Evolutionary conservation across 2,888 invertebrate genomes (phyloP), one percentile per base, ranked within the genome.

Genomic region (Leptinotarsa tumamoca): DNA sequence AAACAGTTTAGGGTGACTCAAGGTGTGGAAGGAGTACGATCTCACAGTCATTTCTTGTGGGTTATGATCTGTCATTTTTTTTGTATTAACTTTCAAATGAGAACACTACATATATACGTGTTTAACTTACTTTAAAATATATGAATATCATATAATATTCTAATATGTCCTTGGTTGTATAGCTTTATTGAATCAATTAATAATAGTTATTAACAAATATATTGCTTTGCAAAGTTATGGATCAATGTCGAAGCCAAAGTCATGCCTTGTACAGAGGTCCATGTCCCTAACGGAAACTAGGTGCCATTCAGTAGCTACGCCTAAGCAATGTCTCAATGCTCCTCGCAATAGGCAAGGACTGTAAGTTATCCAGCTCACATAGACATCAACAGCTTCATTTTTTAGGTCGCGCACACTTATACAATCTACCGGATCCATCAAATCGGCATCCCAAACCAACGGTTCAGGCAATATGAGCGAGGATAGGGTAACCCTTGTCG

Each of bases 401-500:
- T 70, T 21, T 67, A 70, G 58, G 50, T 51, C 61, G 68, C 67
- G 83, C 67, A 74, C 76, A 33, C 74, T 79, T 15, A 66, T 82
- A 50, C 81, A 80, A 51, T 71, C 78, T 13, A 66, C 77, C 4
- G 63, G 70, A 21, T 68, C 73, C 4, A 78, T 71, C 52, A 66
- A 74, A 27, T 71, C 69, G 15, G 58, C 23, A 13, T 70, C 63
- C 67, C 77, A 73, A 63, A 61, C 33, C 72, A 78, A 72, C 61
- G 51, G 27, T 23, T 51, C 49, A 49, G 71, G 67, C 43, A 68
- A 68, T 33, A 76, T 75, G 21, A 91, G 91, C 73, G 94, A 95
- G 73, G 96, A 96, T 83, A 90, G 95, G 75, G 95, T 98, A 72
- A 97, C 97, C 3, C 91, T 99, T 69, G 94, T 99, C n/a, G 99